phyloP scores from a whole-genome alignment of 2,797 vertebrate species.

The Eospalax fontanierii region DNA sequence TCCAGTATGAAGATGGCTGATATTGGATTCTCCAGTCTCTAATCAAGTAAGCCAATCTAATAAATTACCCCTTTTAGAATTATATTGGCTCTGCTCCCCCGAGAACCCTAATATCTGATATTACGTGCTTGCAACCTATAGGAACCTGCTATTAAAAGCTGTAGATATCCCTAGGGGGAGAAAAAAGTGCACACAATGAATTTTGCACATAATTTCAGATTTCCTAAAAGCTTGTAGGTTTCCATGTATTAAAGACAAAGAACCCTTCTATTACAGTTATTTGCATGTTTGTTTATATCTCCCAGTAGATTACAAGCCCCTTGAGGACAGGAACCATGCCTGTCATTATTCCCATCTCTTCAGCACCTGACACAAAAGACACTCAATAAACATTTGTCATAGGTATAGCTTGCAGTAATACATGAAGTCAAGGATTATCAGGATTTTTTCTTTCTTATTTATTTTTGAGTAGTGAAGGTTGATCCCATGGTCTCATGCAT shows the following conservation, averaged over 20 bases:
- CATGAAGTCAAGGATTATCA: neutral
- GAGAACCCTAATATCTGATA: neutral
- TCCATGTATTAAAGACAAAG: neutral
- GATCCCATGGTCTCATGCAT: neutral
- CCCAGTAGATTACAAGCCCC: neutral
- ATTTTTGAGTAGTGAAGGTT: neutral
- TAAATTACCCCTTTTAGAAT: neutral
- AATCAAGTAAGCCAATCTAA: neutral
- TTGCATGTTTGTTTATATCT: neutral
- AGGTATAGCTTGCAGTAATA: conserved; percentile 12
- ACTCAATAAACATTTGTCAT: neutral
- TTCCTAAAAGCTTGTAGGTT: neutral
- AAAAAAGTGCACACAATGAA: neutral
- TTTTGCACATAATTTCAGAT: conserved; percentile 41
- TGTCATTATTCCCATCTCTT: neutral
- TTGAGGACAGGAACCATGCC: neutral
- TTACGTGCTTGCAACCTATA: neutral
- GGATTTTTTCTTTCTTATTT: neutral
- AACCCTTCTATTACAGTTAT: neutral
- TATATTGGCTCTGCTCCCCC: neutral
- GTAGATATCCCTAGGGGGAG: neutral
- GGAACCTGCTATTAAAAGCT: neutral
- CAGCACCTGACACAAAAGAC: neutral
- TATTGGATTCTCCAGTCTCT: neutral
- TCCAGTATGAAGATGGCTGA: neutral